phyloP scores from a whole-genome alignment of 2,888 invertebrate species.

The Melanophora roralis region DNA sequence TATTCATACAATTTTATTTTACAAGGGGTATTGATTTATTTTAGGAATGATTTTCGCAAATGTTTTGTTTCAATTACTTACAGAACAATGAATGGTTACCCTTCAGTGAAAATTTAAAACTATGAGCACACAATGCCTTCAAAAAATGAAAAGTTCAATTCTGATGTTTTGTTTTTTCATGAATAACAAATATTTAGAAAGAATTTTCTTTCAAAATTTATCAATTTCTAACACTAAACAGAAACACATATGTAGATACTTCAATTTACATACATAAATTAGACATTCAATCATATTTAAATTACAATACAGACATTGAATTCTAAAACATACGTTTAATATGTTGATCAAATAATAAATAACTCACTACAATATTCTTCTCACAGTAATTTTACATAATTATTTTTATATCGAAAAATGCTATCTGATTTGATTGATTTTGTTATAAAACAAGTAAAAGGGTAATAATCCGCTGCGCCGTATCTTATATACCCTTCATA shows the following conservation, averaged over 20 bases:
- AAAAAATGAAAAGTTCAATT: background rate
- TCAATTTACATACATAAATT: background rate
- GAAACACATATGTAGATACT: background rate
- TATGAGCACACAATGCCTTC: background rate
- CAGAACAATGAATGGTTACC: background rate
- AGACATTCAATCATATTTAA: background rate
- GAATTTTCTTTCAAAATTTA: background rate
- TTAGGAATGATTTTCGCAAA: background rate
- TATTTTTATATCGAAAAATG: too few species aligned
- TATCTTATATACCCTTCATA: too few species aligned
- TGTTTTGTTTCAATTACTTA: background rate
- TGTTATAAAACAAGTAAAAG: too few species aligned
- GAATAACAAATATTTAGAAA: background rate
- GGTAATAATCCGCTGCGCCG: too few species aligned
- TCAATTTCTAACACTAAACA: background rate
- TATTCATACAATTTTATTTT: conserved; percentile 17
- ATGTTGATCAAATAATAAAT: too few species aligned
- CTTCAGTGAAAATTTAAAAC: background rate
- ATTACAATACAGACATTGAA: background rate
- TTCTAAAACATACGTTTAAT: too few species aligned
- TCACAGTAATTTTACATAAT: too few species aligned
- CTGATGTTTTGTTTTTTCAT: background rate
- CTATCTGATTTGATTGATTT: too few species aligned
- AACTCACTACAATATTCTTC: too few species aligned
- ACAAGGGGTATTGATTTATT: background rate